These are phyloP conservation scores for Trichomalopsis sarcophagae DNA, from an alignment of 1,140 invertebrate species.

Conservation along the genomic window DNA sequence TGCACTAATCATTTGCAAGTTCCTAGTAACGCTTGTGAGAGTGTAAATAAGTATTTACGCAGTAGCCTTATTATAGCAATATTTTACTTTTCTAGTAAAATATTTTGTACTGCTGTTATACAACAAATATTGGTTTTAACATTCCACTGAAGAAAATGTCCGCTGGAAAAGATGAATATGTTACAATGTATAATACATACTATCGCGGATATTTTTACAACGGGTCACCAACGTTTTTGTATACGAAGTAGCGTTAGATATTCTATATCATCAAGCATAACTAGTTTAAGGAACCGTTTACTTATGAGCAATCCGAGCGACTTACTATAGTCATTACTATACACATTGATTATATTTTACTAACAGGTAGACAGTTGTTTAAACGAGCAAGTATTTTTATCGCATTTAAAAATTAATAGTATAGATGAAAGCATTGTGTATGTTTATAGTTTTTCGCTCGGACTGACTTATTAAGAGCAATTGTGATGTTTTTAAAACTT, in stretches of 20 bases:
- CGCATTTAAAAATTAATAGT: neutral
- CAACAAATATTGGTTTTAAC: no score
- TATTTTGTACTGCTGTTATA: neutral
- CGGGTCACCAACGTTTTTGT: no score
- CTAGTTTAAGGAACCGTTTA: neutral
- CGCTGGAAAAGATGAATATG: no score
- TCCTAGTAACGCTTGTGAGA: constrained; percentile 31
- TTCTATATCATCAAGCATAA: no score
- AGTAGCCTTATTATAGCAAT: neutral
- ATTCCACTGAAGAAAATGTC: no score
- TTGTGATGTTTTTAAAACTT: neutral
- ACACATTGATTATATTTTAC: neutral
- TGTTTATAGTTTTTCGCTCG: neutral
- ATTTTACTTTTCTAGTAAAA: neutral
- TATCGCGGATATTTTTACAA: no score
- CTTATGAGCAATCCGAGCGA: neutral
- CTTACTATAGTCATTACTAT: neutral
- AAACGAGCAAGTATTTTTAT: no score
- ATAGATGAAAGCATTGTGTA: neutral
- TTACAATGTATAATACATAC: neutral
- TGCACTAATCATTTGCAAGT: constrained; percentile 16
- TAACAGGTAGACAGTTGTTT: no score
- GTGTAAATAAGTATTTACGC: neutral
- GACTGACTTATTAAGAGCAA: neutral
- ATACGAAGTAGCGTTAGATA: no score